Base-by-base conservation (phyloP, 2,113 vertebrate genomes). In the Microtus oregoni region DNA sequence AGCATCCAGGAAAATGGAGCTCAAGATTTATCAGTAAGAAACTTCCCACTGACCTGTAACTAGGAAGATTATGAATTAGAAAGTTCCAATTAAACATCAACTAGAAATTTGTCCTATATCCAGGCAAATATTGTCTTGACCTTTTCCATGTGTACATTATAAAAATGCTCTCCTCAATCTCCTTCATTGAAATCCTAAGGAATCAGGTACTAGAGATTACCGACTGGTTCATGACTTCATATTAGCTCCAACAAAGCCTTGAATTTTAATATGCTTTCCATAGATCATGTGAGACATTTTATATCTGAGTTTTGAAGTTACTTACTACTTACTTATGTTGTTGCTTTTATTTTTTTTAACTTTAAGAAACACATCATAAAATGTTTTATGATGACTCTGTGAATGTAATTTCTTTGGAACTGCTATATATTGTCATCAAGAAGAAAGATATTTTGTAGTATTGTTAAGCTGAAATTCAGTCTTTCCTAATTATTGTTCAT, bases 401-500 rank as follows among this genome's bases (percentile, higher is more conserved):
- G 68, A 68, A 85, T n/a, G 5, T 1, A 20, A 26, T 96, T 91
- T 73, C n/a, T 93, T 82, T 87, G 63, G 35, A 72, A 86, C 10
- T 22, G 30, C 2, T 4, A 67, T 32, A 44, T 58, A 47, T 67
- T 90, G 41, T 44, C 93, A 86, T 47, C 32, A 75, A 13, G 65
- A 91, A 89, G 50, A 85, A 19, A 87, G 4, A 55, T 85, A 38
- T 32, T 95, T 90, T 95, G 50, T 73, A 86, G 76, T 58, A 28
- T 20, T 88, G 5, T 94, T 92, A 91, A 63, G 47, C 17, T 67
- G 13, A 93, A 96, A 81, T 77, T 1, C 15, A 77, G 3, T 52
- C 15, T 91, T 91, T 79, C 9, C 68, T 44, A 89, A 44, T 82
- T 81, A n/a, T 68, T 93, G 7, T 44, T 94, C 19, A 91, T 90